A percentile compares a stretch with the other conserved stretches of the same genome.
These are phyloP conservation scores for Malaclemys terrapin DNA, from an alignment of 2,113 vertebrate genomes.

Conservation along the genomic window DNA sequence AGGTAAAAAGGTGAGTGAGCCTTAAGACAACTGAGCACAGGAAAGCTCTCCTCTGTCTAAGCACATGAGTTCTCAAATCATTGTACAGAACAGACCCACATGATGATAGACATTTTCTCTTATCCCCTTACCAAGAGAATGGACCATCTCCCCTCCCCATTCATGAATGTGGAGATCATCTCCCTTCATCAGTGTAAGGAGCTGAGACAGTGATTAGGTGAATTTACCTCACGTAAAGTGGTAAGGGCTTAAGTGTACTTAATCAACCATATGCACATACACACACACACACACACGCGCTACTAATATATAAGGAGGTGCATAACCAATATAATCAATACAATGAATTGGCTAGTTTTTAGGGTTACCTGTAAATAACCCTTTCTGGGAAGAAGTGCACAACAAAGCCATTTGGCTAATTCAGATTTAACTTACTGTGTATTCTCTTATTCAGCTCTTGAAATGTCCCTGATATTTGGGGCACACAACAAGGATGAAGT, in stretches of 20 bases:
- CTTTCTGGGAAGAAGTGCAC: neutral
- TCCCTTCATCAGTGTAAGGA: neutral
- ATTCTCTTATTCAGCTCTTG: neutral
- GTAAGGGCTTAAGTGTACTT: neutral
- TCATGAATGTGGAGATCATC: neutral
- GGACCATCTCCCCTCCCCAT: neutral
- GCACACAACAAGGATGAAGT: neutral
- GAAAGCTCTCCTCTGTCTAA: neutral
- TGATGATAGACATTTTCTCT: neutral
- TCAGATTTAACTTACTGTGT: neutral
- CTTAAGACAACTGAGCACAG: neutral
- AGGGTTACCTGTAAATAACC: too few species aligned
- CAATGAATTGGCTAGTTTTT: too few species aligned
- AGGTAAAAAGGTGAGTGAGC: neutral
- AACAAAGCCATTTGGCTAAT: neutral
- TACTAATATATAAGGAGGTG: neutral
- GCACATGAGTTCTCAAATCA: neutral
- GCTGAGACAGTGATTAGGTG: neutral
- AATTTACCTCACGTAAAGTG: neutral
- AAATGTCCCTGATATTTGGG: neutral
- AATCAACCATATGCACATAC: neutral
- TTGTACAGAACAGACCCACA: neutral
- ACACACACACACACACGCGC: neutral
- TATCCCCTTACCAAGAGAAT: neutral
- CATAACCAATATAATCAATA: too few species aligned